phyloP scores from a whole-genome alignment of 2,888 invertebrate genomes.

The Agrotis puta region DNA sequence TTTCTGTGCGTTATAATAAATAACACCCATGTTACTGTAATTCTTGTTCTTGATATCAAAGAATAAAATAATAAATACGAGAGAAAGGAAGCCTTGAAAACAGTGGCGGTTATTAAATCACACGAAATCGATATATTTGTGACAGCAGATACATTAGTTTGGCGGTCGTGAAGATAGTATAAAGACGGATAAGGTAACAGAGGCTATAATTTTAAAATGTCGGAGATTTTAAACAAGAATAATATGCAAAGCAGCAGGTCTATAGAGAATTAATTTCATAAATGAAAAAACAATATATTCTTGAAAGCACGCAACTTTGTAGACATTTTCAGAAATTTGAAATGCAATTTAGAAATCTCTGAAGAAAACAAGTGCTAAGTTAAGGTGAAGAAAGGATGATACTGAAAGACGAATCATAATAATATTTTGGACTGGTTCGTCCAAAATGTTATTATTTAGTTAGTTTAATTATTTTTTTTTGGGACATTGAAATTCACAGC shows the following conservation, averaged over 20 bases:
- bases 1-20: constrained; percentile 15
- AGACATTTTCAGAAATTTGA: not conserved
- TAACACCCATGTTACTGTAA: constrained; percentile 16
- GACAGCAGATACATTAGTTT: constrained; percentile 43
- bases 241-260: constrained; percentile 17
- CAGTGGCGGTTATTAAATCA: constrained; percentile 50
- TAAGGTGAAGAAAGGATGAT: not conserved
- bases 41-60: constrained; percentile 26
- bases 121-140: constrained; percentile 49
- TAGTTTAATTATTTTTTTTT: too few relatives aligned
- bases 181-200: constrained; percentile 27
- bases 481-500: too few relatives aligned
- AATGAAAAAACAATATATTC: constrained; percentile 6
- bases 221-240: constrained; percentile 12
- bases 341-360: not conserved
- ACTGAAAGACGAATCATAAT: not conserved
- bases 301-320: not conserved
- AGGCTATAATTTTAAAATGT: constrained; percentile 20
- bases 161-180: constrained; percentile 33
- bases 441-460: too few relatives aligned
- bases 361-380: not conserved
- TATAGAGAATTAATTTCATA: constrained; percentile 5
- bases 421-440: not conserved
- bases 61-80: constrained; percentile 43
- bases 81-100: constrained; percentile 60